A percentile compares a stretch with the other conserved stretches of the same genome.
Conservation (phyloP, 2,888 invertebrate species). For the Eupithecia tripunctaria region DNA sequence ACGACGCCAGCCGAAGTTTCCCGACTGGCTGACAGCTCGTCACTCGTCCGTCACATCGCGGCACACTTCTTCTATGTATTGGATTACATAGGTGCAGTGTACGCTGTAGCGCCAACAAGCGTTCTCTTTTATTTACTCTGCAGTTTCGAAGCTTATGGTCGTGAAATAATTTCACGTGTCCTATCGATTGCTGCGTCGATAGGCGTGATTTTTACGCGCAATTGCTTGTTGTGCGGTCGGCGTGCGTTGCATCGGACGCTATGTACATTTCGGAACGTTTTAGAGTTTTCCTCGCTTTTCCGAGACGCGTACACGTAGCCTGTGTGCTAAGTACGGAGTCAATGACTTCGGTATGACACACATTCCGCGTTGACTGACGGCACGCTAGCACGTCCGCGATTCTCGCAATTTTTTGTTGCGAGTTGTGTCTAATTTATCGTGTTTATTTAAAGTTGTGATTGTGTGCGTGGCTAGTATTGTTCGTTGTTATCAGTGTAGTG, state of each 20-base stretch:
- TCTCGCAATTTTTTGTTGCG: constrained; percentile 62
- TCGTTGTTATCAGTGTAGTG: constrained; percentile 58
- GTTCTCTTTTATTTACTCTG: constrained; percentile 57
- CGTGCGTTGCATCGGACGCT: constrained; percentile 59
- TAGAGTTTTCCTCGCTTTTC: constrained; percentile 57
- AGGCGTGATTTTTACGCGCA: constrained; percentile 60
- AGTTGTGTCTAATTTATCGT: constrained; percentile 60
- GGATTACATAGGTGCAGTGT: constrained; percentile 73
- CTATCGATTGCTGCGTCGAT: constrained; percentile 55
- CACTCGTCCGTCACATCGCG: constrained; percentile 76
- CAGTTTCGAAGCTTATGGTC: constrained; percentile 56
- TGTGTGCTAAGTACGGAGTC: constrained; percentile 67
- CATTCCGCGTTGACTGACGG: constrained; percentile 77
- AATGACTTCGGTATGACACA: constrained; percentile 83
- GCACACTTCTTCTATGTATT: constrained; percentile 76
- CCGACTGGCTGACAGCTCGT: constrained; percentile 79
- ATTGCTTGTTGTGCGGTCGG: constrained; percentile 52
- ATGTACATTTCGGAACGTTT: constrained; percentile 51
- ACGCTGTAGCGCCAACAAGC: constrained; percentile 45
- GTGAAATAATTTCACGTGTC: constrained; percentile 56
- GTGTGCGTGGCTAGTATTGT: constrained; percentile 43
- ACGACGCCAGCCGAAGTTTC: constrained; percentile 61
- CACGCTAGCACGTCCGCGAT: constrained; percentile 68
- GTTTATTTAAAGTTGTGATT: constrained; percentile 41
- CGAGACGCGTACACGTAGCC: constrained; percentile 44